Evolutionary conservation across 2,888 invertebrate genomes (phyloP).

Genomic region (Maniola hyperantus): DNA sequence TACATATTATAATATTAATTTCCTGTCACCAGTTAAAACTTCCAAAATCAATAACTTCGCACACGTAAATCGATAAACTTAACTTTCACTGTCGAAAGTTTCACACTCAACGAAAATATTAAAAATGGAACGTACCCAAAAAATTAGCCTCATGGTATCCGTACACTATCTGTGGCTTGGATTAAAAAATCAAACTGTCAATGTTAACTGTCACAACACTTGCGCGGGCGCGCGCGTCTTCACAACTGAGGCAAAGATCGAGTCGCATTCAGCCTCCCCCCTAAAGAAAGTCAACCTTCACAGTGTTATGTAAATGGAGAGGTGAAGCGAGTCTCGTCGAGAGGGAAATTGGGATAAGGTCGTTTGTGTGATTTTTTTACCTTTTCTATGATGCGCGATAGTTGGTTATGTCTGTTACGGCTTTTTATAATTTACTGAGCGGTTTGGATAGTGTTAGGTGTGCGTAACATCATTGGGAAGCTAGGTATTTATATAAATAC

Average conservation of each 20-base stretch:
- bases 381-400: slow-evolving; percentile 25
- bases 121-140: slow-evolving; percentile 69
- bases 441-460: not conserved
- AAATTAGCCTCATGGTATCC: slow-evolving; percentile 78
- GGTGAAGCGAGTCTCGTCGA: slow-evolving; percentile 47
- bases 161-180: slow-evolving; percentile 53
- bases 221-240: slow-evolving; percentile 71
- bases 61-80: slow-evolving; percentile 28
- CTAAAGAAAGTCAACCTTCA: slow-evolving; percentile 76
- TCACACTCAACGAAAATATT: slow-evolving; percentile 29
- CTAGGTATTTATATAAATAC: not conserved
- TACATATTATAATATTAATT: not conserved
- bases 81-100: slow-evolving; percentile 72
- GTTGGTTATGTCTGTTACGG: slow-evolving; percentile 16
- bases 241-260: slow-evolving; percentile 61
- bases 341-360: slow-evolving; percentile 47
- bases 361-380: slow-evolving; percentile 36
- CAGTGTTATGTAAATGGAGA: slow-evolving; percentile 74
- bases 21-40: slow-evolving; percentile 29
- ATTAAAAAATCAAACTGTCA: slow-evolving; percentile 55
- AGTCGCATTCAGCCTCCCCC: slow-evolving; percentile 63
- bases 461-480: not conserved
- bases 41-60: slow-evolving; percentile 55
- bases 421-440: slow-evolving; percentile 1
- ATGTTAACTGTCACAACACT: slow-evolving; percentile 61